phyloP scores from a whole-genome alignment of 2,113 vertebrate genomes.

The Boleophthalmus pectinirostris region DNA sequence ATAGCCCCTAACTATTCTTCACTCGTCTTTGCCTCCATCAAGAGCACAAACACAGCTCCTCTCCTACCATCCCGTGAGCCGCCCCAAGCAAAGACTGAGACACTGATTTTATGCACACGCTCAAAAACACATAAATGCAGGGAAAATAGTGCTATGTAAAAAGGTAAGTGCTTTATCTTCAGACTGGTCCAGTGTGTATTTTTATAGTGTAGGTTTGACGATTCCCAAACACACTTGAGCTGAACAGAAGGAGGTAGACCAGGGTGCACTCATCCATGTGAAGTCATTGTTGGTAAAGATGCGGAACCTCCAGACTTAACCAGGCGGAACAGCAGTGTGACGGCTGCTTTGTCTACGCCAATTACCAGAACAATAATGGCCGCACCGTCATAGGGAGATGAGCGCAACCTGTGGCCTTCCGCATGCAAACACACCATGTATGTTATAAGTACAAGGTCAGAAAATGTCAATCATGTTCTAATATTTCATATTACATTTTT shows the following conservation, averaged over 20 bases:
- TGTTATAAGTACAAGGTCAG: background rate
- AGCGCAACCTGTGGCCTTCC: slow-evolving; percentile 54
- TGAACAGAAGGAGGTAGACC: slow-evolving; percentile 50
- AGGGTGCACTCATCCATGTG: slow-evolving; percentile 68
- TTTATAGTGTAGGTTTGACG: slow-evolving; percentile 29
- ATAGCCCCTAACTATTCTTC: slow-evolving; percentile 42
- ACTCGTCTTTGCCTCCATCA: slow-evolving; percentile 39
- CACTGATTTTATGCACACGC: slow-evolving; percentile 33
- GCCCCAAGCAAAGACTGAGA: slow-evolving; percentile 62
- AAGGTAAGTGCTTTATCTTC: slow-evolving; percentile 9
- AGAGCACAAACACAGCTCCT: slow-evolving; percentile 43
- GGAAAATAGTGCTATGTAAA: slow-evolving; percentile 29
- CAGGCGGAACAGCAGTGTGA: slow-evolving; percentile 70
- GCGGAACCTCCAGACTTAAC: slow-evolving; percentile 71
- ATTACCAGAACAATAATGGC: slow-evolving; percentile 70
- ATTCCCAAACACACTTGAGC: slow-evolving; percentile 28
- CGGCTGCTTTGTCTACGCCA: slow-evolving; percentile 70
- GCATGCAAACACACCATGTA: background rate
- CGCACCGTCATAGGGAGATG: slow-evolving; percentile 43
- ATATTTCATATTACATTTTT: background rate
- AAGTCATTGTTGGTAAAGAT: slow-evolving; percentile 72
- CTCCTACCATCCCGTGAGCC: slow-evolving; percentile 64
- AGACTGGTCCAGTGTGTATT: background rate
- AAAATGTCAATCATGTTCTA: background rate
- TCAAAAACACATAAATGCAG: slow-evolving; percentile 38